These are phyloP conservation scores for Sinohyriopsis cumingii DNA, from an alignment of 2,888 invertebrate species.

Conservation along the genomic window DNA sequence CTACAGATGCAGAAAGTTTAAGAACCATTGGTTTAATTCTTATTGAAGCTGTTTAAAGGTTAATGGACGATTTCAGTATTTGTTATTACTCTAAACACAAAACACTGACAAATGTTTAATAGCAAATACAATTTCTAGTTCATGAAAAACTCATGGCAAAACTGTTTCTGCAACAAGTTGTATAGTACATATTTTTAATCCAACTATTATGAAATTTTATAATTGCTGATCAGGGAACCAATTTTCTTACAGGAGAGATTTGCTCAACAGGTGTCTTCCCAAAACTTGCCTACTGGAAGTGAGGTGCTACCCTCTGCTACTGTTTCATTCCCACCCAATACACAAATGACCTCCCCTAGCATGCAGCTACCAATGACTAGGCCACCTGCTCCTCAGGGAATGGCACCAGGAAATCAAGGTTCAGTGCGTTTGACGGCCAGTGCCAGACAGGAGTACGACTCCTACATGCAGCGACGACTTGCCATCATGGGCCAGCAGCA, in stretches of 20 bases:
- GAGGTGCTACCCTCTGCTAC: background rate
- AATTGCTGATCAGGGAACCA: background rate
- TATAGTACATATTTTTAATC: too few species aligned
- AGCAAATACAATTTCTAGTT: too few species aligned
- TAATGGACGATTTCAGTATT: too few species aligned
- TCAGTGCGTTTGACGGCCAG: slow-evolving; percentile 37
- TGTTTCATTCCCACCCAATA: too few species aligned
- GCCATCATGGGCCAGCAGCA: slow-evolving; percentile 46
- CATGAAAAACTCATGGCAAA: too few species aligned
- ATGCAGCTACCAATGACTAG: slow-evolving; percentile 35
- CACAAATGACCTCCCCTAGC: slow-evolving; percentile 13
- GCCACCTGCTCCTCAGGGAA: slow-evolving; percentile 4
- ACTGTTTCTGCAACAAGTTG: too few species aligned
- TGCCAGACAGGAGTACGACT: slow-evolving; percentile 68
- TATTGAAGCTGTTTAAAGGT: too few species aligned
- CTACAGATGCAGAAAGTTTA: too few species aligned
- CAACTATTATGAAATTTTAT: too few species aligned
- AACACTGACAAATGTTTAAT: too few species aligned
- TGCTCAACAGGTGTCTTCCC: slow-evolving; percentile 37
- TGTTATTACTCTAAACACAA: too few species aligned
- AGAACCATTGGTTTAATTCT: too few species aligned
- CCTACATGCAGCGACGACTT: slow-evolving; percentile 67
- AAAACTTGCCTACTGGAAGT: slow-evolving; percentile 26
- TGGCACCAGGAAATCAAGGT: slow-evolving; percentile 33
- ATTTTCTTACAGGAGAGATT: slow-evolving; percentile 48